phyloP scores from a whole-genome alignment of 2,888 invertebrate species.

The Apantesis nais region DNA sequence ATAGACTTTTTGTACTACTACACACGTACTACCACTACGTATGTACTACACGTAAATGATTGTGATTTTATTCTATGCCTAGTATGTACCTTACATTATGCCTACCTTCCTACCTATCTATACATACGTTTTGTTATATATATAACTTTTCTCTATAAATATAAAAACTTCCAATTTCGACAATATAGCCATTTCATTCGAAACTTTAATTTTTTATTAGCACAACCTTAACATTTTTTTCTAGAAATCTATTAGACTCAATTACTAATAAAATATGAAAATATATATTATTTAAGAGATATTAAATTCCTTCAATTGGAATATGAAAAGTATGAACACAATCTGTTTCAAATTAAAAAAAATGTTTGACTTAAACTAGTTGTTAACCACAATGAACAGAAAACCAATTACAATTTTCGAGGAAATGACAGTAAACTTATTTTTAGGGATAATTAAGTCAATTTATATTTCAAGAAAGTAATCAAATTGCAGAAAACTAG shows the following conservation, averaged over 20 bases:
- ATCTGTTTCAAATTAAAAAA: not conserved
- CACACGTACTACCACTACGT: too few relatives aligned
- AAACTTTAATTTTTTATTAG: not conserved
- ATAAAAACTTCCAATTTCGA: too few relatives aligned
- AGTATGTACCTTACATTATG: too few relatives aligned
- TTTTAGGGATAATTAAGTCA: conserved; percentile 12
- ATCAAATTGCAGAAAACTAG: conserved; percentile 17
- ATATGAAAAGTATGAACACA: not conserved
- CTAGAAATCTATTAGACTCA: not conserved
- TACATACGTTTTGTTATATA: too few relatives aligned
- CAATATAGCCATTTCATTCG: not conserved
- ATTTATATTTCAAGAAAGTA: conserved; percentile 19
- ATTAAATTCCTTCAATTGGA: not conserved
- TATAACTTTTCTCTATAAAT: too few relatives aligned
- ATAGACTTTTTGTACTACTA: not conserved
- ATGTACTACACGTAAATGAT: too few relatives aligned
- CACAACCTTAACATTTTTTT: not conserved
- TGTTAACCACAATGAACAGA: not conserved
- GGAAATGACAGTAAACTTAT: not conserved
- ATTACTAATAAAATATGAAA: not conserved
- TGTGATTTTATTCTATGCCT: too few relatives aligned
- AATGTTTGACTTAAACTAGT: not conserved
- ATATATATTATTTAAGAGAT: not conserved
- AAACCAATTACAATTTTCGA: not conserved
- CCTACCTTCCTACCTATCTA: not conserved